Conservation (phyloP, 2,888 invertebrate genomes). For the Caenorhabditis virilis region DNA sequence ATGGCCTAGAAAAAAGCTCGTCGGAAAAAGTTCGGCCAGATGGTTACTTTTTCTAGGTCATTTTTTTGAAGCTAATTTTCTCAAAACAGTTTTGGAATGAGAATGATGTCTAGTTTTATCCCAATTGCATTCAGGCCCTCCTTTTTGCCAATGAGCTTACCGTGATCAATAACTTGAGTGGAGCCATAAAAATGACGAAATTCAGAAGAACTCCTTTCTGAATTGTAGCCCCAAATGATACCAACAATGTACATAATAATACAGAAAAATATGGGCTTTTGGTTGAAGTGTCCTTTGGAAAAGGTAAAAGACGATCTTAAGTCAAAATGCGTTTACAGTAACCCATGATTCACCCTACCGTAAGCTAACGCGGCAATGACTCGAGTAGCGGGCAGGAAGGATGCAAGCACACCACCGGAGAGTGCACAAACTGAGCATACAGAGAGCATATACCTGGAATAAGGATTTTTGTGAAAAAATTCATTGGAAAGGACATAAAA, state of each 20-base stretch:
- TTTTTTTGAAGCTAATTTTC: too few species aligned
- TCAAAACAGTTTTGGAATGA: too few species aligned
- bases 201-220: slow-evolving; percentile 27
- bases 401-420: slow-evolving; percentile 42
- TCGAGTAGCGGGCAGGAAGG: slow-evolving; percentile 45
- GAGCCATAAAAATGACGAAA: slow-evolving; percentile 36
- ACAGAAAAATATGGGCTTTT: slow-evolving; percentile 36
- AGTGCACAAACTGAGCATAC: slow-evolving; percentile 52
- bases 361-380: slow-evolving; percentile 37
- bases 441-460: slow-evolving; percentile 48
- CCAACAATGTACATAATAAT: slow-evolving; percentile 29
- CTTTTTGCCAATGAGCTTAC: too few species aligned
- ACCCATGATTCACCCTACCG: slow-evolving; percentile 13
- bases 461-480: slow-evolving; percentile 4
- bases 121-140: too few species aligned
- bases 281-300: slow-evolving; percentile 36
- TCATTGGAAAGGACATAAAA: neutral
- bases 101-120: too few species aligned
- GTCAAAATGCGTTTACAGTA: neutral
- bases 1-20: too few species aligned
- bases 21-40: too few species aligned
- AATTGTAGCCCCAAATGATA: slow-evolving; percentile 27
- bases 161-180: slow-evolving; percentile 30
- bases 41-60: too few species aligned
- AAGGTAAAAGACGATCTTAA: slow-evolving; percentile 44